Evolutionary conservation across 2,113 vertebrate species (phyloP), one percentile per base, ranked within the genome.

Genomic region (Hippolais icterina): DNA sequence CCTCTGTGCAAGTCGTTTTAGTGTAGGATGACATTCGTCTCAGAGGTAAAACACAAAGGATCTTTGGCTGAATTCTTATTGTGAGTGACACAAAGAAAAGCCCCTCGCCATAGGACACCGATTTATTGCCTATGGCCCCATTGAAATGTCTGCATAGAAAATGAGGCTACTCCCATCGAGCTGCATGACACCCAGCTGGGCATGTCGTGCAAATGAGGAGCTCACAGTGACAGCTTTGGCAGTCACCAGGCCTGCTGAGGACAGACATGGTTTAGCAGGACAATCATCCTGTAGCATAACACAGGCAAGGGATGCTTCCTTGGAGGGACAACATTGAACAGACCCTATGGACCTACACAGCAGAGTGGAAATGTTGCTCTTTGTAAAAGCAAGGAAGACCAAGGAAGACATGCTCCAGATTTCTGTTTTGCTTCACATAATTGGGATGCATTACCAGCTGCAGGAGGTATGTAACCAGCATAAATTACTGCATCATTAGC

Each of bases 401-500:
- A 0, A 88, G 50, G 41, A 85, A 79, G 54, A 83, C n/a, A 71
- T 3, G 3, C 6, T 72, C 57, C 52, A 59, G 50, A 69, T 44
- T 50, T 77, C 83, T 80, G 74, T 61, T 53, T 84, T 53, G 69
- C 71, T 92, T 82, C 69, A 66, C 0, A 0, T 72, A 90, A 91
- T 53, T 81, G 78, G 49, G 75, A 96, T 90, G 87, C 29, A 29
- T 35, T 81, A 52, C 52, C 60, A 90, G 63, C 83, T 80, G 61
- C 70, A 65, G 92, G 76, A 95, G 83, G 76, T 75, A 90, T 0
- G 6, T 63, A 87, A 70, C 69, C 70, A 95, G 83, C 83, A 89
- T 79, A 92, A 83, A 93, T 79, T 79, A 86, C 49, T 76, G 29
- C 42, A 69, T 90, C 75, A 70, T 88, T 88, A 91, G 72, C 83